Conservation (phyloP, 2,797 vertebrate genomes). For the Tauraco hartlaubi region DNA sequence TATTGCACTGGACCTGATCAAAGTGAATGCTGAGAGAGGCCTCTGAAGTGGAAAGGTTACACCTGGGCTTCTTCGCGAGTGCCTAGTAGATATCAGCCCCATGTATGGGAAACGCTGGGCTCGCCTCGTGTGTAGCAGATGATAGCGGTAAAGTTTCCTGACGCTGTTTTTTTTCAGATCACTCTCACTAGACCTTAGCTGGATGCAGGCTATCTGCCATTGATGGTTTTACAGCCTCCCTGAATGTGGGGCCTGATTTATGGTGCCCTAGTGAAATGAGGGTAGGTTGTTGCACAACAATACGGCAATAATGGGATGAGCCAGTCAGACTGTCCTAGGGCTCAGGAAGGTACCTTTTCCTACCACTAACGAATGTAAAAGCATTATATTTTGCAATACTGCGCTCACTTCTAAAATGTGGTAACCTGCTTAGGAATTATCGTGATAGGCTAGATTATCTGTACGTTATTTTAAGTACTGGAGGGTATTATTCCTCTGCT, state of each 20-base stretch:
- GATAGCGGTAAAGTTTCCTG: background rate
- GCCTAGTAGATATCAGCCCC: background rate
- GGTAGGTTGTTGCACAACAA: background rate
- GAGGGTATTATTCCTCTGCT: background rate
- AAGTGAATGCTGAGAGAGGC: background rate
- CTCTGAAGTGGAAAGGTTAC: slow-evolving; percentile 9
- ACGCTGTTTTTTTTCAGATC: background rate
- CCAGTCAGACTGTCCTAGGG: background rate
- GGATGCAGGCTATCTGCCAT: background rate
- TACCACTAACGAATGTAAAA: background rate
- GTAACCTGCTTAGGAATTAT: background rate
- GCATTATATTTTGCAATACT: background rate
- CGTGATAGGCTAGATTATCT: background rate
- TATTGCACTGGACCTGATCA: slow-evolving; percentile 21
- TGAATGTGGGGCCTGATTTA: slow-evolving; percentile 11
- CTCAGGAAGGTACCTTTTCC: background rate
- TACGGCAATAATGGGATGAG: background rate
- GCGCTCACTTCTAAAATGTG: accelerated
- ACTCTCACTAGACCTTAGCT: background rate
- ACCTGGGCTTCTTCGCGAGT: background rate
- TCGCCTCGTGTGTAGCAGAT: background rate
- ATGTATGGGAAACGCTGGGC: background rate
- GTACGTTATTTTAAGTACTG: background rate
- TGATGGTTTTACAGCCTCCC: slow-evolving; percentile 20
- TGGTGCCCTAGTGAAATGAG: background rate